Evolutionary conservation across 2,888 invertebrate species (phyloP).

Genomic region (Eugnorisma glareosa): DNA sequence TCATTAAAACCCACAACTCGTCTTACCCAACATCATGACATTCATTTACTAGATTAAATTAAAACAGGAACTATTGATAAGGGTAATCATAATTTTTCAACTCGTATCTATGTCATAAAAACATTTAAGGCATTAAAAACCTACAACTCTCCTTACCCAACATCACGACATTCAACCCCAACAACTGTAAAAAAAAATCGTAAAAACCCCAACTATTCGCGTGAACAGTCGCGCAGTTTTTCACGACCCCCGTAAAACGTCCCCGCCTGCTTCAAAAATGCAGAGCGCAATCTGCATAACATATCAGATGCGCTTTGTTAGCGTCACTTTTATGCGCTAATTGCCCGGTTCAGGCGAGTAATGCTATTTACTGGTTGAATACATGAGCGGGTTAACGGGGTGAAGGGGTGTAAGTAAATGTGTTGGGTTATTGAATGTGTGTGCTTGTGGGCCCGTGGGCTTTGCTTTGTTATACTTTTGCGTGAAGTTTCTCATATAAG

Average conservation of each 20-base stretch:
- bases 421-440: slow-evolving; percentile 17
- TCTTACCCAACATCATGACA: not conserved
- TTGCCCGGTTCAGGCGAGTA: slow-evolving; percentile 60
- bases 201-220: slow-evolving; percentile 14
- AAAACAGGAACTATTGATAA: not conserved
- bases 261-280: slow-evolving; percentile 72
- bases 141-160: not conserved
- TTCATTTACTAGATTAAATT: not conserved
- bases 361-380: slow-evolving; percentile 65
- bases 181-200: not conserved
- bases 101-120: not conserved
- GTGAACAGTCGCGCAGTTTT: slow-evolving; percentile 38
- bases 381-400: slow-evolving; percentile 39
- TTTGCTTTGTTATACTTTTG: not conserved
- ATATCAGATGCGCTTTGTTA: slow-evolving; percentile 71
- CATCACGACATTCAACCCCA: slow-evolving; percentile 9
- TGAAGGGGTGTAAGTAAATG: slow-evolving; percentile 5
- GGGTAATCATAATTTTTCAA: not conserved
- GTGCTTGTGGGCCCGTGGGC: not conserved
- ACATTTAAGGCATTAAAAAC: slow-evolving; percentile 12
- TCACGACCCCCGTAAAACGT: slow-evolving; percentile 32
- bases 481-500: not conserved
- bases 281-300: slow-evolving; percentile 77
- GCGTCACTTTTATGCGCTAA: slow-evolving; percentile 73
- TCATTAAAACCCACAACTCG: not conserved